Conservation (phyloP, 2,797 vertebrate genomes). For the Oophaga sylvatica region DNA sequence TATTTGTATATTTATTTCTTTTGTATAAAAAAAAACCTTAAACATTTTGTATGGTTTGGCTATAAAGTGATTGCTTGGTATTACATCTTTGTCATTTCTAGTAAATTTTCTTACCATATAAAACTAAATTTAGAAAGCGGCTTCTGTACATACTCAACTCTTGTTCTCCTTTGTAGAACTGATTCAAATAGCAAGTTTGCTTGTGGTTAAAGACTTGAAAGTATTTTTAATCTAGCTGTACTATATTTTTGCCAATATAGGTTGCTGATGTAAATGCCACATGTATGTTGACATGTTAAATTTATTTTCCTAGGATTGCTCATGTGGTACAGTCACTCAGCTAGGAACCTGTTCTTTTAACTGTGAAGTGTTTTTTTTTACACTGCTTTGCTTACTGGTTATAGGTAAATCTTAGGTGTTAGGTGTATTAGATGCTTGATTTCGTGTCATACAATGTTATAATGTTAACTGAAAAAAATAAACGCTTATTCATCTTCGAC, state of each 20-base stretch:
- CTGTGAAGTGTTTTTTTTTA: constrained; percentile 46
- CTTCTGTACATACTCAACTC: not conserved
- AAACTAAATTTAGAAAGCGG: not conserved
- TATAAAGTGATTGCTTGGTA: not conserved
- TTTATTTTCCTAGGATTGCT: constrained; percentile 34
- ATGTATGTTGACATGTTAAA: constrained; percentile 1
- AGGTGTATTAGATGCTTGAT: constrained; percentile 35
- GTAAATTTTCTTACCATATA: not conserved
- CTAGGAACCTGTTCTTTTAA: constrained; percentile 12
- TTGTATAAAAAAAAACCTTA: not conserved
- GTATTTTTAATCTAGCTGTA: not conserved
- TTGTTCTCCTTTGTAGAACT: not conserved
- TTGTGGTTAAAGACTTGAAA: not conserved
- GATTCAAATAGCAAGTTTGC: not conserved
- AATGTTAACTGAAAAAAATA: constrained; percentile 50
- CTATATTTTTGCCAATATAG: constrained; percentile 31
- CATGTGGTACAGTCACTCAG: constrained; percentile 30
- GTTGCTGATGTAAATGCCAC: constrained; percentile 50
- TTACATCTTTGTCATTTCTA: not conserved
- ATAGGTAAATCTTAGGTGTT: constrained; percentile 28
- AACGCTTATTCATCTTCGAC: constrained; percentile 19
- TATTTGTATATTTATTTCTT: constrained; percentile 3
- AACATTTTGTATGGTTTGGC: constrained; percentile 17
- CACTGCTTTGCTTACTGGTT: constrained; percentile 27
- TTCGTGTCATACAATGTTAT: constrained; percentile 32